phyloP scores from a whole-genome alignment of 2,888 invertebrate genomes.

The Strigamia transsilvanica region DNA sequence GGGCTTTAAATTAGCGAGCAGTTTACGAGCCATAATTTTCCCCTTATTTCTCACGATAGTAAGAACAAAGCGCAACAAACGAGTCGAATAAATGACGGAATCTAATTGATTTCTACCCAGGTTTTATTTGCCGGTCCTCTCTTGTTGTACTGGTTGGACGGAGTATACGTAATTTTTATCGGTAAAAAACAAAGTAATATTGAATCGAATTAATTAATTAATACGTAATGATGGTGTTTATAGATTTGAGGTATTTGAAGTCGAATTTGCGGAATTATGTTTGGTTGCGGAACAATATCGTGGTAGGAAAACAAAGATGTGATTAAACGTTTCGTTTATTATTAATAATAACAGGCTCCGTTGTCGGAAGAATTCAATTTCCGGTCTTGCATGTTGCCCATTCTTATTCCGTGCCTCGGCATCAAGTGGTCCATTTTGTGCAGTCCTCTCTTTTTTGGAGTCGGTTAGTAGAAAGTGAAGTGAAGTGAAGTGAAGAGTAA shows the following conservation, averaged over 20 bases:
- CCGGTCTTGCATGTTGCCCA: slow-evolving; percentile 92
- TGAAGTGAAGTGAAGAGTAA: no score
- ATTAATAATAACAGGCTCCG: slow-evolving; percentile 71
- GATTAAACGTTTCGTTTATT: no score
- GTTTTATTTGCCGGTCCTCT: slow-evolving; percentile 39
- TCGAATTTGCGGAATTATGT: slow-evolving; percentile 76
- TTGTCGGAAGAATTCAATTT: slow-evolving; percentile 95
- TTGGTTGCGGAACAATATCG: slow-evolving; percentile 87
- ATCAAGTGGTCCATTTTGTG: slow-evolving; percentile 76
- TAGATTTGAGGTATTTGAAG: slow-evolving; percentile 78
- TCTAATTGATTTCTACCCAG: slow-evolving; percentile 22
- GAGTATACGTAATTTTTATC: background rate
- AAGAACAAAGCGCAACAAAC: slow-evolving; percentile 53
- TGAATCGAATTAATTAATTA: slow-evolving; percentile 34
- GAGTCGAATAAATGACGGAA: no score
- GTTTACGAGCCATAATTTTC: slow-evolving; percentile 51
- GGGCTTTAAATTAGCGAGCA: background rate
- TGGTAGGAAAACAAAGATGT: slow-evolving; percentile 62
- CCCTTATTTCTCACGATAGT: slow-evolving; percentile 61
- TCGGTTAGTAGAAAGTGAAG: slow-evolving; percentile 71
- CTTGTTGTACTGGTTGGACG: slow-evolving; percentile 44
- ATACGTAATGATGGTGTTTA: slow-evolving; percentile 58
- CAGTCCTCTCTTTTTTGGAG: slow-evolving; percentile 90
- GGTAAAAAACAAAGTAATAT: background rate
- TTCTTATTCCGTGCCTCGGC: slow-evolving; percentile 80